Evolutionary conservation across 2,797 vertebrate genomes (phyloP), one percentile per base, ranked within the genome.

Genomic region (Rhynchonycteris naso): DNA sequence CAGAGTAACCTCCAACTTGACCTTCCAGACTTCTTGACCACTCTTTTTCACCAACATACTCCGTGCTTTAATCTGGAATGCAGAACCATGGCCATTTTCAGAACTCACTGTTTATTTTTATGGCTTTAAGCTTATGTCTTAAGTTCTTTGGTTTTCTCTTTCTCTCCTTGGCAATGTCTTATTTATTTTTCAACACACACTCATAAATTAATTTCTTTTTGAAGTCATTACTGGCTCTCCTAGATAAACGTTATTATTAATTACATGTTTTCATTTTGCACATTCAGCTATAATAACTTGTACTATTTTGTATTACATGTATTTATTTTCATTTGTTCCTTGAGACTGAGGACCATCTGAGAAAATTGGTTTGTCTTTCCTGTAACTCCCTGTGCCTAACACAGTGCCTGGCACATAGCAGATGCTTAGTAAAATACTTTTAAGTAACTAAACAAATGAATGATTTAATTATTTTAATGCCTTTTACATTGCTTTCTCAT

Each of bases 261-360:
- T 61, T 88, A 54, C 18, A 10, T 52, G 43, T n/a, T 93, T 92
- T 52, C 18, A 47, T 66, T 90, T 74, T 59, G n/a, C 61, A 63
- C 19, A 19, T 88, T 85, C 59, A 61, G 28, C 14, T 66, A 16
- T 33, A 1, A 35, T 16, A 86, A 66, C 26, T 28, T 90, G 22
- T 80, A 8, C 22, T 90, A 18, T 38, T 91, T 95, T 72, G 52
- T 47, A 52, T 50, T 30, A 54, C 13, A 72, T 63, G 26, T 47
- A 72, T 76, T 91, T 80, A 63, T 79, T 88, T 86, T 43, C 2
- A 28, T 92, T n/a, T 93, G 38, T 83, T 94, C 35, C 35, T 61
- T 75, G 16, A 84, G 35, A 30, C 59, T 43, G 80, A 81, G 56
- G 47, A 54, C 28, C 21, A 30, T 82, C 63, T 50, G 69, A 90